Conservation (phyloP, 2,888 invertebrate genomes). For the Muscina levida region DNA sequence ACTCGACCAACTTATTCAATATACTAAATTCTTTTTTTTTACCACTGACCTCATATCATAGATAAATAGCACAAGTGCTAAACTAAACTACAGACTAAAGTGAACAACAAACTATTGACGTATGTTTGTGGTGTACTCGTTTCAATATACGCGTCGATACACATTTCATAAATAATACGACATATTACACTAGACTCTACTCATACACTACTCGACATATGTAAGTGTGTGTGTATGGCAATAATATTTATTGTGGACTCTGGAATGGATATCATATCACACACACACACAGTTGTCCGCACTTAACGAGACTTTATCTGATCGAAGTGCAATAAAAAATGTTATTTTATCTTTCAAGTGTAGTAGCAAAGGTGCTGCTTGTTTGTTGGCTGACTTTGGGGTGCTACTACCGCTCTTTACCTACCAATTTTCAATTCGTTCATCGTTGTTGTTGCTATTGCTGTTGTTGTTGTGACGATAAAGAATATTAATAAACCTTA, state of each 20-base stretch:
- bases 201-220: too few relatives aligned
- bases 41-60: slow-evolving; percentile 38
- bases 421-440: slow-evolving; percentile 62
- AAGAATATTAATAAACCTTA: slow-evolving; percentile 77
- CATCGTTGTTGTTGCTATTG: slow-evolving; percentile 36
- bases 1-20: too few relatives aligned
- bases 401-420: slow-evolving; percentile 71
- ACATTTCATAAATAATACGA: slow-evolving; percentile 10
- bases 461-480: slow-evolving; percentile 71
- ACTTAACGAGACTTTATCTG: slow-evolving; percentile 73
- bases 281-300: slow-evolving; percentile 64
- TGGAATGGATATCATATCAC: slow-evolving; percentile 77
- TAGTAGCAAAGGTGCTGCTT: slow-evolving; percentile 75
- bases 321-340: slow-evolving; percentile 77
- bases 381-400: slow-evolving; percentile 24
- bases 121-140: slow-evolving; percentile 8
- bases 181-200: too few relatives aligned
- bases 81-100: slow-evolving; percentile 27
- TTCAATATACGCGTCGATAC: neutral
- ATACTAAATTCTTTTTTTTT: too few relatives aligned
- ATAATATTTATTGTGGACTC: slow-evolving; percentile 63
- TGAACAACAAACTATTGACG: slow-evolving; percentile 1
- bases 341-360: slow-evolving; percentile 77
- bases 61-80: neutral
- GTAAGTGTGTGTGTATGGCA: slow-evolving; percentile 6